Evolutionary conservation across 2,888 invertebrate species (phyloP).

Genomic region (Yponomeuta sedellus): DNA sequence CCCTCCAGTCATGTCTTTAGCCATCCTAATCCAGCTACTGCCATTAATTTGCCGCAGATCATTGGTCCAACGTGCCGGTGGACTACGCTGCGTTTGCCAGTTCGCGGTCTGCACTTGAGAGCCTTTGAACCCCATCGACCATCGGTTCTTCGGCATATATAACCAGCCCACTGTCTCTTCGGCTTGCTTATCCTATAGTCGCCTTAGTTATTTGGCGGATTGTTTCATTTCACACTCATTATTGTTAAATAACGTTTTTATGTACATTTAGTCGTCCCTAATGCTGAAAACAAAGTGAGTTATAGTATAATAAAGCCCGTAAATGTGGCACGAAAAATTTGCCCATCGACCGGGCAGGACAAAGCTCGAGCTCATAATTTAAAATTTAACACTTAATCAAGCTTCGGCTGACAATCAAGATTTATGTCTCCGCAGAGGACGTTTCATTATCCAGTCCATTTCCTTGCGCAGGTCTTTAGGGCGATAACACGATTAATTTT

Average conservation of each 20-base stretch:
- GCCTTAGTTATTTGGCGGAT: no score
- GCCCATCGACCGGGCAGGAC: slow-evolving; percentile 7
- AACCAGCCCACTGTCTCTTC: no score
- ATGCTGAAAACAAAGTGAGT: slow-evolving; percentile 8
- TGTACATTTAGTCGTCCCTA: not conserved
- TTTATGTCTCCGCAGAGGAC: slow-evolving; percentile 50
- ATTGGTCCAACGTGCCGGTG: no score
- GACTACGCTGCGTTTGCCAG: no score
- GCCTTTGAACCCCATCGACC: no score
- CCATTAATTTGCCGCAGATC: no score
- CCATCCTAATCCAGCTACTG: no score
- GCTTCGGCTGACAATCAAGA: slow-evolving; percentile 59
- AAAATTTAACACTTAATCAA: slow-evolving; percentile 72
- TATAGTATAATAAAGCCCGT: slow-evolving; percentile 8
- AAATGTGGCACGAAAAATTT: not conserved
- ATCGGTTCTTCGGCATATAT: no score
- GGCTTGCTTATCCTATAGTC: no score
- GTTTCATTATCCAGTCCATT: slow-evolving; percentile 60
- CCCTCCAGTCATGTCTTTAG: no score
- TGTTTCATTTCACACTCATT: no score
- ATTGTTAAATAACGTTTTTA: not conserved
- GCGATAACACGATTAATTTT: slow-evolving; percentile 56
- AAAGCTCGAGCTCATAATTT: slow-evolving; percentile 49
- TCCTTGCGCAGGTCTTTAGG: slow-evolving; percentile 47
- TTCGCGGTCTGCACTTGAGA: no score